phyloP scores from a whole-genome alignment of 2,113 vertebrate species.

The Cryptotis parvus region DNA sequence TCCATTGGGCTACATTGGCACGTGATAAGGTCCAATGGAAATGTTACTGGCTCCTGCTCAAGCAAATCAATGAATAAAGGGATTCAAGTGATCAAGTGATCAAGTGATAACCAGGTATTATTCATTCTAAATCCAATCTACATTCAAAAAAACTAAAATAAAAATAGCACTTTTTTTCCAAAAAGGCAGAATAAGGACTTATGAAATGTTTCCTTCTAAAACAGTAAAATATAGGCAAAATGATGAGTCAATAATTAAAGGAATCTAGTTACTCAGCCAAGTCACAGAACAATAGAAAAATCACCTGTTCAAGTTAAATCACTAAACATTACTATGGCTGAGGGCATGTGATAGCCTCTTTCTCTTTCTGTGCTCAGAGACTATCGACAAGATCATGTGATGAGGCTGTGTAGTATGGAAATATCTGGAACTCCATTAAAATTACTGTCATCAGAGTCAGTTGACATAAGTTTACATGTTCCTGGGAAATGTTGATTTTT shows the following conservation, averaged over 20 bases:
- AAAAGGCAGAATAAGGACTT: background rate
- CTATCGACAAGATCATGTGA: background rate
- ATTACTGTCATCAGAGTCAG: background rate
- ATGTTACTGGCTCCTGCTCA: too few species aligned
- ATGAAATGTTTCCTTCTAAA: background rate
- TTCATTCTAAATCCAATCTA: background rate
- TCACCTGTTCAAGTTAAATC: background rate
- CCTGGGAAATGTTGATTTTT: background rate
- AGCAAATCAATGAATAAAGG: too few species aligned
- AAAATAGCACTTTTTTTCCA: background rate
- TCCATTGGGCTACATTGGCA: too few species aligned
- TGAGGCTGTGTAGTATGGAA: background rate
- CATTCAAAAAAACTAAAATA: background rate
- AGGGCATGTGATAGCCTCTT: accelerated
- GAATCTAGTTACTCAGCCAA: background rate
- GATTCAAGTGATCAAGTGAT: too few species aligned
- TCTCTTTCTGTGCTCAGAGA: accelerated
- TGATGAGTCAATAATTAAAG: background rate
- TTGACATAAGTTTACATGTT: background rate
- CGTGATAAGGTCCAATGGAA: too few species aligned
- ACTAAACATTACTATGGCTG: background rate
- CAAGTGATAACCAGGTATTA: background rate
- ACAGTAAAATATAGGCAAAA: background rate
- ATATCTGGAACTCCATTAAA: background rate
- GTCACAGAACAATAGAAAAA: background rate